A percentile compares a stretch with the other conserved stretches of the same genome.
Evolutionary conservation across 2,888 invertebrate species (phyloP).

Genomic region (Timema cristinae): DNA sequence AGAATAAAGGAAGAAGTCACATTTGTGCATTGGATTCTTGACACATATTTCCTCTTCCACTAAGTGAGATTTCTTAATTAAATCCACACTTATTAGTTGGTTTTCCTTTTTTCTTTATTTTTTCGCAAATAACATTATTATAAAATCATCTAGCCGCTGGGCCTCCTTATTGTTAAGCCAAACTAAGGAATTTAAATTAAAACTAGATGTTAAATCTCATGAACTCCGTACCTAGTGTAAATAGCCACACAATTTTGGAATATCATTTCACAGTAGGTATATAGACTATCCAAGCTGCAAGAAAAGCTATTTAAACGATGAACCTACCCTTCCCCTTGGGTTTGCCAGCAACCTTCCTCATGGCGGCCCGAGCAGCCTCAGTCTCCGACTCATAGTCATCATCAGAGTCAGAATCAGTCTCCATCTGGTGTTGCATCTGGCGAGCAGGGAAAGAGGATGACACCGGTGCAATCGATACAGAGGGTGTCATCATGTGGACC

Average conservation of each 20-base stretch:
- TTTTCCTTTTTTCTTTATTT: no score
- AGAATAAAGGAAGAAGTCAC: no score
- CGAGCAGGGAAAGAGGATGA: constrained; percentile 36
- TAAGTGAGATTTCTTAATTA: no score
- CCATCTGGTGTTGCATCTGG: constrained; percentile 14
- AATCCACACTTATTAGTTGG: no score
- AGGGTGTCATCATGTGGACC: constrained; percentile 47
- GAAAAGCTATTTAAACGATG: neutral
- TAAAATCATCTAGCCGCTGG: no score
- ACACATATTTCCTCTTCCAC: no score
- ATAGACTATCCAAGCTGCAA: neutral
- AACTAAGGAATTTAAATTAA: no score
- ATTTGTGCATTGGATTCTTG: no score
- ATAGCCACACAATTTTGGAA: neutral
- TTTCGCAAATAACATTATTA: no score
- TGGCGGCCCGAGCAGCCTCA: constrained; percentile 22
- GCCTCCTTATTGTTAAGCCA: no score
- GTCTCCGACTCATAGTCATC: constrained; percentile 31
- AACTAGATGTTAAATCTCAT: no score
- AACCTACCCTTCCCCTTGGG: constrained; percentile 30
- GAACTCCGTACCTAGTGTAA: neutral
- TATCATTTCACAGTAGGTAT: neutral
- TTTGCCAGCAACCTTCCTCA: constrained; percentile 29
- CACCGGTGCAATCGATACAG: constrained; percentile 50
- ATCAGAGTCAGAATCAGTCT: constrained; percentile 27